A percentile compares a stretch with the other conserved stretches of the same genome.
phyloP scores from a whole-genome alignment of 2,113 vertebrate genomes.

The Lanius ludovicianus region DNA sequence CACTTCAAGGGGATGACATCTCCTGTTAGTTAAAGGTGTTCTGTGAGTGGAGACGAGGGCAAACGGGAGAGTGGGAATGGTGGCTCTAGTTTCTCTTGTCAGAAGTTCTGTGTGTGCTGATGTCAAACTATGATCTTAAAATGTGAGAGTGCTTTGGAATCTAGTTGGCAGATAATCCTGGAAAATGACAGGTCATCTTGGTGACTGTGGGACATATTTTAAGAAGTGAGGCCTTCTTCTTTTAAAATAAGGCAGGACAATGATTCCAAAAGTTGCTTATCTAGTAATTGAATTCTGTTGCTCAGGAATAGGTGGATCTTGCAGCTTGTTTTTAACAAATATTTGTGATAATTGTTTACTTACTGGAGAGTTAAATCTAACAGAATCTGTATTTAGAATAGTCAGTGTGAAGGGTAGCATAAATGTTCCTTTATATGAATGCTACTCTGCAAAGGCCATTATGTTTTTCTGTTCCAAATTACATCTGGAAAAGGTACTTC shows the following conservation, averaged over 20 bases:
- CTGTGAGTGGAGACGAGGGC: background rate
- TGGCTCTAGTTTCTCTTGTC: background rate
- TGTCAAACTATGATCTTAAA: background rate
- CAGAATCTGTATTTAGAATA: background rate
- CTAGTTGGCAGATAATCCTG: background rate
- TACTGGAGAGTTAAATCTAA: background rate
- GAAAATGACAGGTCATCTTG: background rate
- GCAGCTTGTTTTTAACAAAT: background rate
- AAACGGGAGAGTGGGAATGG: background rate
- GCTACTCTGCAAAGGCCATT: background rate
- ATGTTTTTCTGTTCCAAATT: background rate
- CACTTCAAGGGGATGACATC: background rate
- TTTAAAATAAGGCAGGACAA: background rate
- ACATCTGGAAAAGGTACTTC: background rate
- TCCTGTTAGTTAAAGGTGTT: background rate
- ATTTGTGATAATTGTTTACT: background rate
- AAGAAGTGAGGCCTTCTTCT: background rate
- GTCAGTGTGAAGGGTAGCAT: background rate
- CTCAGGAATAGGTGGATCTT: background rate
- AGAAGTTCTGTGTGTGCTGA: rapidly evolving
- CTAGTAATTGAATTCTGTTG: background rate
- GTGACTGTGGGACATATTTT: background rate
- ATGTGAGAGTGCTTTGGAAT: background rate
- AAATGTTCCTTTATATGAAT: background rate
- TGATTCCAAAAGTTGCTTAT: background rate